Evolutionary conservation across 2,888 invertebrate genomes (phyloP).

Genomic region (Lycophotia porphyrea): DNA sequence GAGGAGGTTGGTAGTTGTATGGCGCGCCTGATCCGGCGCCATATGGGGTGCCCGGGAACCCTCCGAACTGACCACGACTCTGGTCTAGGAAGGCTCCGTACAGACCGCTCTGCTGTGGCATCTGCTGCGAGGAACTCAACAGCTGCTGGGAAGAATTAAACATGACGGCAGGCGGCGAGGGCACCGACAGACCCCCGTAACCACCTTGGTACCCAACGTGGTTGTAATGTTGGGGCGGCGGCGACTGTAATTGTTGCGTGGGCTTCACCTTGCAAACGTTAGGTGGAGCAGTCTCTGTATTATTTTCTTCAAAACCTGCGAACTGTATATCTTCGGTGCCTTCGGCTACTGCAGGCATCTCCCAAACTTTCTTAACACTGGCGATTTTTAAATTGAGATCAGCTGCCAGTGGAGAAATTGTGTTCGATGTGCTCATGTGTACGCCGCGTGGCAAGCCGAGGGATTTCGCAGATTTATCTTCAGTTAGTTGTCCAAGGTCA

Average conservation of each 20-base stretch:
- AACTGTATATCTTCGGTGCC: conserved; percentile 88
- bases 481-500: conserved; percentile 93
- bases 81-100: conserved; percentile 96
- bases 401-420: conserved; percentile 95
- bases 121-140: conserved; percentile 89
- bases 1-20: conserved; percentile 94
- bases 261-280: conserved; percentile 96
- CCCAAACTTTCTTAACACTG: conserved; percentile 97
- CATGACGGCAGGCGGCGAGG: conserved; percentile 96
- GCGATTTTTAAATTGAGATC: conserved; percentile 98
- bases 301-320: conserved; percentile 84
- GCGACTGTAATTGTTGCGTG: conserved; percentile 94
- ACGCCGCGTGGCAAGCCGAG: conserved; percentile 91
- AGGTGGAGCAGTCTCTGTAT: conserved; percentile 89
- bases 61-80: conserved; percentile 94
- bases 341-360: conserved; percentile 93
- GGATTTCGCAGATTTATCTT: conserved; percentile 91
- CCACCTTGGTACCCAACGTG: conserved; percentile 94
- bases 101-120: conserved; percentile 93
- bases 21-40: conserved; percentile 92
- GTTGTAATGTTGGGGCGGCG: conserved; percentile 92
- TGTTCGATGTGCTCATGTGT: conserved; percentile 92
- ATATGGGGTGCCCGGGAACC: conserved; percentile 93
- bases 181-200: conserved; percentile 95
- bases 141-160: conserved; percentile 94